Base-by-base conservation (phyloP, 2,888 invertebrate species). In the Drosophila cognata region DNA sequence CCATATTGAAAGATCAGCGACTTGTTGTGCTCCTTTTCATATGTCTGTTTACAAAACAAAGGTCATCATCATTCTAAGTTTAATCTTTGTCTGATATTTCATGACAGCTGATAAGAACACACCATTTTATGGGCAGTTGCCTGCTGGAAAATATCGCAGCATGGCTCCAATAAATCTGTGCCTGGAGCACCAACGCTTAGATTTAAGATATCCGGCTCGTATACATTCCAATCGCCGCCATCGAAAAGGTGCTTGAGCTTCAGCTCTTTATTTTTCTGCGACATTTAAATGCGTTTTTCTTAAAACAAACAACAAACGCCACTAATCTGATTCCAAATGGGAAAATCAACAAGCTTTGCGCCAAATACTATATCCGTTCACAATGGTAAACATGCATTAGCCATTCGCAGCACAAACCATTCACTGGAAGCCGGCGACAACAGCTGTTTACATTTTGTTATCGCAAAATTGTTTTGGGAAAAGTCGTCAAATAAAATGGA, bases 131-230 rank as follows among this genome's bases (percentile, higher is more conserved):
- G 94, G 41, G 85, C 78, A 0, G 94, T 94, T 0, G 94, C 94
- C 77, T 89, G 90, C 56, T 90, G 89, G 77, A 94, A 93, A 59
- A 94, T 92, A 16, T 93, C 91, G 28, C 92, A 92, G 68, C 94
- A 94, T 50, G 93, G 83, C 69, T 92, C 87, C 4, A 95, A 91
- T 7, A 94, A 83, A 81, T 94, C 94, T 2, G 94, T 94, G 0
- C 94, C 94, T 1, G 94, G 94, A 11, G 94, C 94, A 11, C 94
- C 94, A 1, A 94, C 94, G 2, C 94, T 94, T 31, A 95, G 90
- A 79, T 94, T 94, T 4, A 93, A 88, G 6, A 93, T 74, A 21
- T 90, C 88, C 7, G 91, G 77, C 5, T 93, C 91, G 73, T 94
- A 94, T 28, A 94, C 94, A 90, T 95, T 94, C 58, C 91, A 81